Evolutionary conservation across 1,140 invertebrate species (phyloP), one percentile per base, ranked within the genome.

Genomic region (Ceratoteleas bidentatus): DNA sequence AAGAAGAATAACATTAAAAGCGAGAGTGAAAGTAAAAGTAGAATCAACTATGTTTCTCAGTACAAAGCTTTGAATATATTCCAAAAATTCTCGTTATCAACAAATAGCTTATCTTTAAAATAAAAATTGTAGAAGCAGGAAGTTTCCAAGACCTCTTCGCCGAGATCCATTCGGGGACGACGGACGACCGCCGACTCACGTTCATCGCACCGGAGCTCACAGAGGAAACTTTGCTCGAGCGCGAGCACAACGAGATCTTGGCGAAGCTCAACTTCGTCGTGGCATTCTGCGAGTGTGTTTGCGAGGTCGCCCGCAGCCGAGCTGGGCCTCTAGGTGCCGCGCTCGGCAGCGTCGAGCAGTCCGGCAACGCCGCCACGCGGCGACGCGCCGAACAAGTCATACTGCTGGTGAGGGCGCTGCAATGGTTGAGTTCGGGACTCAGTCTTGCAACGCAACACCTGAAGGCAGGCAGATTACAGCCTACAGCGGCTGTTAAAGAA

Each of bases 181-280:
- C 86, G 3, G 91, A 92, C 62, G 90, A 92, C 75, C 92, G 94
- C 68, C 95, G 94, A 66, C 93, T 96, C 74, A 95, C 94, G 74
- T 98, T 98, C 91, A 94, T 97, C 24, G 94, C 96, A 32, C 97
- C 97, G 6, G 98, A 99, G 89, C 91, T 99, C 62, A 96, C 97
- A 40, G 97, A 99, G 90, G 98, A 99, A 92, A 99, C 98, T 15
- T 92, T 99, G 14, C 93, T 99, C 77, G 97, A 98, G 93, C 94
- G 95, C 68, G 97, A 98, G 87, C 98, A 99, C 90, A 98, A 98
- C 90, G 97, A 98, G 88, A 97, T 96, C 5, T 91, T 99, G 80
- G 96, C 97, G 0, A 99, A 99, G 89, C 92, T 99, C 43, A 97
- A 97, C 87, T 99, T 98, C 91, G 96, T 98, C 11, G 91, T 97